Conservation (phyloP, 1,140 invertebrate species). For the Drosophila arawakana region DNA sequence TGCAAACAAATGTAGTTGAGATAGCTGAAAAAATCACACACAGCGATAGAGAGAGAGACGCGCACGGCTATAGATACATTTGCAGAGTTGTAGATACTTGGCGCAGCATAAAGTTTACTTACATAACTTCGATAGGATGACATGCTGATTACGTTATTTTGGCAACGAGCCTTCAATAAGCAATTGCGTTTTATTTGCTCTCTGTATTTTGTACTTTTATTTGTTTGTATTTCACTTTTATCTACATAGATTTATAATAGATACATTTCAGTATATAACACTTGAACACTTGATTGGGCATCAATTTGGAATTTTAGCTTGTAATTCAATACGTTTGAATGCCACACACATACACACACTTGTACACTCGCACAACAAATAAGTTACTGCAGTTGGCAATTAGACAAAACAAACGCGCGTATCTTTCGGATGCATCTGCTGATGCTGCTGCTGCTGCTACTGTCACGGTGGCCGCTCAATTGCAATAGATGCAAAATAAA, state of each 20-base stretch:
- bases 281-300: background rate
- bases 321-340: conserved; percentile 57
- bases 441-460: background rate
- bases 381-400: conserved; percentile 54
- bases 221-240: conserved; percentile 16
- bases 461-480: conserved; percentile 55
- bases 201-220: conserved; percentile 33
- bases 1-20: conserved; percentile 44
- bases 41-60: conserved; percentile 10
- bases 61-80: conserved; percentile 17
- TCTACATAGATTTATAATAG: background rate
- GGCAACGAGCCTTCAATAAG: background rate
- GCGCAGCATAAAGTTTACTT: conserved; percentile 70
- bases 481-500: conserved; percentile 80
- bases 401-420: conserved; percentile 49
- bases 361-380: conserved; percentile 19
- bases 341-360: conserved; percentile 22
- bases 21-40: conserved; percentile 24
- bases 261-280: conserved; percentile 10
- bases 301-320: conserved; percentile 23
- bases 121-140: conserved; percentile 84
- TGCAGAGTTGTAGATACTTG: conserved; percentile 36
- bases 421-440: conserved; percentile 61
- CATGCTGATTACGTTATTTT: conserved; percentile 65
- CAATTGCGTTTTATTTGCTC: conserved; percentile 35